A percentile compares a stretch with the other conserved stretches of the same genome.
These are phyloP conservation scores for Alces alces DNA, from an alignment of 2,113 vertebrate species.

Conservation along the genomic window DNA sequence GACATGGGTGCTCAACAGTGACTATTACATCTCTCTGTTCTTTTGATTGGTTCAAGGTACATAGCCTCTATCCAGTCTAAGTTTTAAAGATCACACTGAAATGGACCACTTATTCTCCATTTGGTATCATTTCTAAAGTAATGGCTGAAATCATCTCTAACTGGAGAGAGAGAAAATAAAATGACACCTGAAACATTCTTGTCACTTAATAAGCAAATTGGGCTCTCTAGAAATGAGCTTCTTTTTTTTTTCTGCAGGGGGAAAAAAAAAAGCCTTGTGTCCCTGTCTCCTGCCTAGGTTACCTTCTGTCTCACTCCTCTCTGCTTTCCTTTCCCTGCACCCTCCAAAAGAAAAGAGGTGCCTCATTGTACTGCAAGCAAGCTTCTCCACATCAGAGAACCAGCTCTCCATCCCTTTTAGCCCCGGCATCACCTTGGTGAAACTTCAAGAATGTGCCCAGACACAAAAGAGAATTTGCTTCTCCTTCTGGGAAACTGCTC, in stretches of 20 bases:
- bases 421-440: constrained; percentile 66
- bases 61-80: not conserved
- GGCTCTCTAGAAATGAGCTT: not conserved
- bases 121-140: constrained; percentile 45
- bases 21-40: not conserved
- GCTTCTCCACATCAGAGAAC: constrained; percentile 22
- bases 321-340: not conserved
- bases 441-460: constrained; percentile 67
- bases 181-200: constrained; percentile 23
- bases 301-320: constrained; percentile 7
- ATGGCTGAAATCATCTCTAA: constrained; percentile 51
- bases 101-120: constrained; percentile 35
- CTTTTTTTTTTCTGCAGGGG: not conserved
- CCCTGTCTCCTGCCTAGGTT: not conserved
- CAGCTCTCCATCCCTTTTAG: not conserved
- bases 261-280: not conserved
- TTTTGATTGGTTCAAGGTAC: not conserved
- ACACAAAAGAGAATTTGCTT: constrained; percentile 64
- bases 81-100: constrained; percentile 40
- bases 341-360: constrained; percentile 39
- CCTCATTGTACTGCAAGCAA: constrained; percentile 40
- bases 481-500: constrained; percentile 53
- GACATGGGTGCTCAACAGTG: not conserved
- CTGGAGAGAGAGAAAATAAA: not conserved
- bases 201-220: constrained; percentile 21